Evolutionary conservation across 1,140 invertebrate genomes (phyloP), one percentile per base, ranked within the genome.

Genomic region (Trichonephila clavata): DNA sequence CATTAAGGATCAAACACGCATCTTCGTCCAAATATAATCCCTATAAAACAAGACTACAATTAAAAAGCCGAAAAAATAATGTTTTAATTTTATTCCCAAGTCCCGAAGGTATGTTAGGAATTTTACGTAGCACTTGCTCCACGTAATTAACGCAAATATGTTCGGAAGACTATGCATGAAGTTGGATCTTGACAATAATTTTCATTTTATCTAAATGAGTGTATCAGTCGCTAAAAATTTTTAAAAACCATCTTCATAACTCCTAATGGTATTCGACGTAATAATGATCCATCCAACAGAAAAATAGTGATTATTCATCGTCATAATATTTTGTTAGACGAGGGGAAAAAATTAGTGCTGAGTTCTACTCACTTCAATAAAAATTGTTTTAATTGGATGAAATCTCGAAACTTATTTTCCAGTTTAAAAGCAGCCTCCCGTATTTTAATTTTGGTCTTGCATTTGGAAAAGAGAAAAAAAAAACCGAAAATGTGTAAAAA

Each of bases 71-170:
- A 2, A 63, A 86, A 32, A 39, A 63, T n/a, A 5, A 8, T 59
- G 61, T 83, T 83, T 83, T 57, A 27, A 57, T 83, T 86, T 39
- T 84, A 84, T 84, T 32, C 50, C 20, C 2, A 10, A 39, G 14
- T 86, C n/a, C 32, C 27, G 60, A 16, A 86, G 32, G 57, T 21
- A 32, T 86, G 24, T 7, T 13, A 18, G 24, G 84, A 86, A 63
- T 63, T 20, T 32, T 2, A 2, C 32, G 68, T 77, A 16, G 10
- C 14, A 32, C 84, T n/a, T 39, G 59, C 59, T 32, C 20, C 2
- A 21, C 84, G 84, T 86, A 86, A 86, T 86, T 63, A 86, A 61
- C 61, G 13, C 59, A 57, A 32, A 86, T 83, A 57, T 59, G 43
- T 83, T 59, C 20, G 21, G 24, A 77, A 77, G 27, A 13, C 27